A percentile compares a stretch with the other conserved stretches of the same genome.
Conservation (phyloP, 2,797 vertebrate species). For the Gymnoscopelus microlampas region DNA sequence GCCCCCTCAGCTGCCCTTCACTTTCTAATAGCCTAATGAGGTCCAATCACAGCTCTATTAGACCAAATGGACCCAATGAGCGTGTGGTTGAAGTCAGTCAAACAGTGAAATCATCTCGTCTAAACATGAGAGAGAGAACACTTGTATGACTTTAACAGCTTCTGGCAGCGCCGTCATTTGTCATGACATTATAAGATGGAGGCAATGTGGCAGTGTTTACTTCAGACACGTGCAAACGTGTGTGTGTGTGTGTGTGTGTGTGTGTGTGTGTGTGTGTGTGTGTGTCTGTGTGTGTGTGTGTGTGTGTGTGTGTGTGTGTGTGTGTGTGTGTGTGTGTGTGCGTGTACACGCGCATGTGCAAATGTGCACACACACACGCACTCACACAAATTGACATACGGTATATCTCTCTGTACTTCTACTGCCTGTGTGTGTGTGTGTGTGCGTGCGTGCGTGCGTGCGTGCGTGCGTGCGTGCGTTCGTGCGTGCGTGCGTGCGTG, state of each 20-base stretch:
- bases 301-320: constrained; percentile 8
- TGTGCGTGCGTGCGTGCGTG: background rate
- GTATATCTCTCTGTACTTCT: background rate
- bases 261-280: constrained; percentile 17
- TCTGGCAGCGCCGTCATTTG: constrained; percentile 30
- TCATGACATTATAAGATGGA: background rate
- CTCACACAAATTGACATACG: background rate
- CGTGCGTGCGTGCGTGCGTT: too few species aligned
- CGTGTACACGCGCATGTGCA: too few species aligned
- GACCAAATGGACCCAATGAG: constrained; percentile 43
- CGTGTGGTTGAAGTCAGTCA: constrained; percentile 28
- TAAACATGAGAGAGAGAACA: constrained; percentile 37
- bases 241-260: constrained; percentile 12
- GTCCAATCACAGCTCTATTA: constrained; percentile 38
- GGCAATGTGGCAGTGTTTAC: background rate
- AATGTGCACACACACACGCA: background rate
- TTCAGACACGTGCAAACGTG: background rate
- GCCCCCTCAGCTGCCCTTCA: constrained; percentile 31
- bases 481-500: too few species aligned
- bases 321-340: background rate
- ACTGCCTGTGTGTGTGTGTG: too few species aligned
- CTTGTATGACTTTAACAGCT: constrained; percentile 24
- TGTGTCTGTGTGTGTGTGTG: background rate
- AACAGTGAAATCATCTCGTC: constrained; percentile 38
- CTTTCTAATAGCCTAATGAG: constrained; percentile 58